Base-by-base conservation (phyloP, 2,797 vertebrate genomes). In the Synaphobranchus kaupii region DNA sequence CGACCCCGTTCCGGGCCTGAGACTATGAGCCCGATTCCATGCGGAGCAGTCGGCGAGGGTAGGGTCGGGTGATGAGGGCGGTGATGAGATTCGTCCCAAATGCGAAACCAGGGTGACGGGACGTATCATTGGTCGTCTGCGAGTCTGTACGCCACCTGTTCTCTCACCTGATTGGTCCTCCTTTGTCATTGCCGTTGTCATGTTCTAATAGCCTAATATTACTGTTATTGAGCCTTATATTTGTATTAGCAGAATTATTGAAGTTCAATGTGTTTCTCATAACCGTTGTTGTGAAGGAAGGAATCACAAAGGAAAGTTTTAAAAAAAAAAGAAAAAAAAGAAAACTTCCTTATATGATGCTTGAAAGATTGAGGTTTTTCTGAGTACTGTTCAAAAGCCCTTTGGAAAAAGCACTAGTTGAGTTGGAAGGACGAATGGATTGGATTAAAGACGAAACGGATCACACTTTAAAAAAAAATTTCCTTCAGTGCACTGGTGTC, bases 201-300 rank as follows among this genome's bases (percentile, higher is more conserved):
- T 0, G 58, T 63, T 63, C 58, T n/a, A 52, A 25, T 63, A 5
- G 58, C 58, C 58, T 28, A 63, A 22, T 22, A 25, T 31, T 68
- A 7, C 66, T 28, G 58, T 63, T n/a, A 0, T 20, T 1, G 17
- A 20, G 58, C 20, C 58, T 28, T 66, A 6, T 66, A 28, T 66
- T 5, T 6, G 63, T 39, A 39, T 39, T 39, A 39, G 63, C 63
- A 28, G n/a, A 66, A 31, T 28, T 71, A 2, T 89, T 92, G 91
- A 89, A 89, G 91, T 92, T 93, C 89, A 88, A 90, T 92, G 92
- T 92, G 90, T 86, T 92, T 89, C 88, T 85, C 87, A 91, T 93
- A 93, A 94, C 34, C 2, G 9, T 73, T 73, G 31, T 34, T 73
- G 34, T 73, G 31, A n/a, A n/a, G n/a, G 63, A 68, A n/a, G 1